Evolutionary conservation across 2,113 vertebrate genomes (phyloP).

Genomic region (Gopherus evgoodei): DNA sequence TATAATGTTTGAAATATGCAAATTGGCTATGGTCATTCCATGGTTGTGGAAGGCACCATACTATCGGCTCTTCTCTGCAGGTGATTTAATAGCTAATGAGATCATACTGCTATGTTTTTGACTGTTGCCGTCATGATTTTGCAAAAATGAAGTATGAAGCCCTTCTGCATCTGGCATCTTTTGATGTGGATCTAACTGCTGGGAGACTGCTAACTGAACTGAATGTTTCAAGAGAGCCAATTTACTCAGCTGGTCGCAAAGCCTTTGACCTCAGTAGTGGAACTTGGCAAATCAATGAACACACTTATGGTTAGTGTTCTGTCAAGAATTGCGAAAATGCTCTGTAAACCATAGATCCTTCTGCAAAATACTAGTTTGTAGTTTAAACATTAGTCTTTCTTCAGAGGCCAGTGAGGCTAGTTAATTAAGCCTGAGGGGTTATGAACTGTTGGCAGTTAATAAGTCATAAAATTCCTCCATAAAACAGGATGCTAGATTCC

Average conservation of each 20-base stretch:
- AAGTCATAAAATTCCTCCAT: conserved; percentile 97
- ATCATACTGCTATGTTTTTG: conserved; percentile 80
- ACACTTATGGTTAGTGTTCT: conserved; percentile 84
- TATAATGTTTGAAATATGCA: conserved; percentile 61
- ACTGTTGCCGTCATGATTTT: conserved; percentile 79
- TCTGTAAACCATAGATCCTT: conserved; percentile 81
- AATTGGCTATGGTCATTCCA: conserved; percentile 55
- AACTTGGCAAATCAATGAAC: conserved; percentile 86
- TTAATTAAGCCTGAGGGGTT: conserved; percentile 96
- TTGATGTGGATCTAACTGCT: conserved; percentile 86
- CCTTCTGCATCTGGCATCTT: conserved; percentile 85
- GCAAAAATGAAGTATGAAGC: conserved; percentile 84
- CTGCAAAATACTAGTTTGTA: conserved; percentile 86
- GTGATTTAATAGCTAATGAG: conserved; percentile 81
- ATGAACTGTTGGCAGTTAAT: conserved; percentile 99
- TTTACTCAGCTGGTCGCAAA: conserved; percentile 87
- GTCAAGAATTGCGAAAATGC: conserved; percentile 85
- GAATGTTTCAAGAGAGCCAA: conserved; percentile 84
- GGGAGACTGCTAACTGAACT: conserved; percentile 83
- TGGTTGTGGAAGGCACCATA: conserved; percentile 63
- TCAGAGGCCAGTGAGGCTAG: conserved; percentile 88
- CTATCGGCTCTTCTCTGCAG: conserved; percentile 64
- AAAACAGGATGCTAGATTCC: conserved; percentile 94
- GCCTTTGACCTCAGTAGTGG: conserved; percentile 87
- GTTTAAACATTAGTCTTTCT: conserved; percentile 93